Conservation (phyloP, 2,888 invertebrate species). For the Cryptocephalus moraei region DNA sequence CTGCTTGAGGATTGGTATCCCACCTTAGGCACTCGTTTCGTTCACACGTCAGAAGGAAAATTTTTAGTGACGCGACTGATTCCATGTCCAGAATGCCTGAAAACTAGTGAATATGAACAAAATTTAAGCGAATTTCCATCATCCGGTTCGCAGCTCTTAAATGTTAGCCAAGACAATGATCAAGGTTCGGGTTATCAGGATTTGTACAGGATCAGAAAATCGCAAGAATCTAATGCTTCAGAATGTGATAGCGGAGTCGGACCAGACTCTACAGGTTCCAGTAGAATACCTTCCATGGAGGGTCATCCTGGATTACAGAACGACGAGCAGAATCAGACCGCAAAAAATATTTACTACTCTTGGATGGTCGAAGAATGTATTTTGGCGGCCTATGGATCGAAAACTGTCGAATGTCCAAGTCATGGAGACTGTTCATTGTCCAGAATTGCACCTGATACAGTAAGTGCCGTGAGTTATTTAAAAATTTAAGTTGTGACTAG, state of each 20-base stretch:
- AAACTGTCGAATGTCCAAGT: conserved; percentile 61
- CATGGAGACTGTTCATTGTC: conserved; percentile 68
- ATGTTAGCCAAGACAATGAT: conserved; percentile 11
- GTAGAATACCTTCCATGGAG: conserved; percentile 74
- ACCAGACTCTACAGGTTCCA: conserved; percentile 71
- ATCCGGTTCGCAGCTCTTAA: conserved; percentile 8
- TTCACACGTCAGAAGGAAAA: conserved; percentile 93
- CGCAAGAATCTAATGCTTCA: conserved; percentile 66
- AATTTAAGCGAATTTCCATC: conserved; percentile 11
- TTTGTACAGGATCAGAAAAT: conserved; percentile 34
- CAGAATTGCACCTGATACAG: conserved; percentile 87
- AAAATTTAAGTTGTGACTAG: not conserved
- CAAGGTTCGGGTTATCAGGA: conserved; percentile 3
- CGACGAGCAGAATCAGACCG: conserved; percentile 26
- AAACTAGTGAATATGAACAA: conserved; percentile 11
- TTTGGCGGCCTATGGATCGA: conserved; percentile 68
- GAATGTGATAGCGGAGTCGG: conserved; percentile 85
- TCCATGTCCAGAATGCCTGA: conserved; percentile 82
- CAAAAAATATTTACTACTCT: conserved; percentile 45
- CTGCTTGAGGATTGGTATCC: conserved; percentile 96
- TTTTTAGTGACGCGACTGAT: conserved; percentile 88
- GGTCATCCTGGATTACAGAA: conserved; percentile 49
- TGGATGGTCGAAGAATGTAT: conserved; percentile 98
- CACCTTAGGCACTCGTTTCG: conserved; percentile 89
- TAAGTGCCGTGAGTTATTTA: conserved; percentile 33